Conservation (phyloP, 1,140 invertebrate species). For the Zaprionus lachaisei region DNA sequence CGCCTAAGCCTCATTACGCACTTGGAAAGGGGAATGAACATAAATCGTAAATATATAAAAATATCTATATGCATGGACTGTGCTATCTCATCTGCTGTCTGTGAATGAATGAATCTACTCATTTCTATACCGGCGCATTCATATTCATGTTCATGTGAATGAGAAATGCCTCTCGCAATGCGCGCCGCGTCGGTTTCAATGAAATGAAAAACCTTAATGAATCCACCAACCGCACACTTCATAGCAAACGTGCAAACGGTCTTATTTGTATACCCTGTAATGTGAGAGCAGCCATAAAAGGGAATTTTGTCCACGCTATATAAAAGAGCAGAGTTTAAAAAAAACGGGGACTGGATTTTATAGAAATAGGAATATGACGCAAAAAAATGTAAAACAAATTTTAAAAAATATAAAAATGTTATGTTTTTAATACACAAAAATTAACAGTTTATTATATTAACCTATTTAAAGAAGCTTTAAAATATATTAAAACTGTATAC, state of each 20-base stretch:
- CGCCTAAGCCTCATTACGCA: slow-evolving; percentile 57
- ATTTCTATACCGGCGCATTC: slow-evolving; percentile 41
- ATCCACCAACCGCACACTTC: slow-evolving; percentile 38
- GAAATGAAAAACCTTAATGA: slow-evolving; percentile 65
- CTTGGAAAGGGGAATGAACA: not conserved
- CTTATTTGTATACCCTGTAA: slow-evolving; percentile 29
- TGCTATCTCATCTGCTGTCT: not conserved
- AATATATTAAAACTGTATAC: too few relatives aligned
- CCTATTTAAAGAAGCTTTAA: too few relatives aligned
- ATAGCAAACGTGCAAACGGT: slow-evolving; percentile 23
- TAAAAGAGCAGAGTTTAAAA: too few relatives aligned
- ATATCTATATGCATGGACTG: slow-evolving; percentile 25
- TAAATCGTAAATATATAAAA: slow-evolving; percentile 16
- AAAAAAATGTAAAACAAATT: too few relatives aligned
- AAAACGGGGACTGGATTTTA: too few relatives aligned
- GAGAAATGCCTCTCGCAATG: slow-evolving; percentile 44
- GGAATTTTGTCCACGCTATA: not conserved
- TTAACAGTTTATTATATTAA: too few relatives aligned
- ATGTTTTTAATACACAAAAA: too few relatives aligned
- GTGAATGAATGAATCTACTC: slow-evolving; percentile 26
- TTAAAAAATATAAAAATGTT: too few relatives aligned
- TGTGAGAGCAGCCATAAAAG: not conserved
- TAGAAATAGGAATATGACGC: too few relatives aligned
- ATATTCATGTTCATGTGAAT: slow-evolving; percentile 46
- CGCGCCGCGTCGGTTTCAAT: slow-evolving; percentile 56